These are phyloP conservation scores for Piscicola geometra DNA, from an alignment of 2,888 invertebrate species.

Conservation along the genomic window DNA sequence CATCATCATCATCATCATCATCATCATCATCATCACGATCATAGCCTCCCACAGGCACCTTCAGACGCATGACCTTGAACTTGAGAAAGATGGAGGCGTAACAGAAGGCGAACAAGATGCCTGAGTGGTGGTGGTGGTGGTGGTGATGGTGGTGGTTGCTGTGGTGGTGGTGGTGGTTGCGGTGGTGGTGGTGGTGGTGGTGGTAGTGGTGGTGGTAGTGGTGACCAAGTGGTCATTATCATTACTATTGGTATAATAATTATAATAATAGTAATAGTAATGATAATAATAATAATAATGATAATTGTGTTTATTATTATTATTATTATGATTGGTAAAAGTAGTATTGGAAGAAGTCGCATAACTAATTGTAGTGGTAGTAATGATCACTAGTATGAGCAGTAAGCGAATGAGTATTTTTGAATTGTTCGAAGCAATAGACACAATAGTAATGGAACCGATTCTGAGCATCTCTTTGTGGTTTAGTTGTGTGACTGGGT, in stretches of 20 bases:
- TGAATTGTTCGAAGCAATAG: no score
- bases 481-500: no score
- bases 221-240: conserved; percentile 14
- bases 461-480: no score
- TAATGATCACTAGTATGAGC: not conserved
- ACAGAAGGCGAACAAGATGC: not conserved
- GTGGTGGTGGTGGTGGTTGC: conserved; percentile 26
- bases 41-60: not conserved
- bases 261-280: conserved; percentile 6
- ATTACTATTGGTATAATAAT: conserved; percentile 1
- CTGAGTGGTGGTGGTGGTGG: conserved; percentile 28
- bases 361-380: not conserved
- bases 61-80: not conserved
- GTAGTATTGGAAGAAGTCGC: not conserved
- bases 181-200: conserved; percentile 36
- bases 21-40: no score
- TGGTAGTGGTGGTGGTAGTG: conserved; percentile 34
- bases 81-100: not conserved
- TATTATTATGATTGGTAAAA: not conserved
- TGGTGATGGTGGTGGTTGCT: conserved; percentile 3
- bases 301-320: not conserved
- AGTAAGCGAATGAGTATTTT: not conserved
- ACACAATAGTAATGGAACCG: no score
- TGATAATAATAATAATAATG: conserved; percentile 4
- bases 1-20: no score